A percentile compares a stretch with the other conserved stretches of the same genome.
Evolutionary conservation across 2,888 invertebrate genomes (phyloP).

Genomic region (Calameuta filiformis): DNA sequence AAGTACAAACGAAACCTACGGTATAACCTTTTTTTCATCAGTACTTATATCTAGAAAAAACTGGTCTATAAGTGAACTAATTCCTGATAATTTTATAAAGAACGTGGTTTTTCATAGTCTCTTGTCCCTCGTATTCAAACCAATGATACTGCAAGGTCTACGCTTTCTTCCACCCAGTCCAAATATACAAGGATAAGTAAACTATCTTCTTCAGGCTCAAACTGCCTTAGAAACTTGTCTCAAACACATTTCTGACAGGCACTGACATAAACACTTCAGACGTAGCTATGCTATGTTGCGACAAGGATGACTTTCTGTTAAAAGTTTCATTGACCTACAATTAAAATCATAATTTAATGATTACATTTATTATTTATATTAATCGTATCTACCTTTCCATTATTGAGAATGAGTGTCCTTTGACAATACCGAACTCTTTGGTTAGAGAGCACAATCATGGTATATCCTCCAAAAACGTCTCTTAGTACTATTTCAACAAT

Average conservation of each 20-base stretch:
- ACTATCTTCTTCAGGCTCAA: not conserved
- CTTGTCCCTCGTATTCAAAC: not conserved
- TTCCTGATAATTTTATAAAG: not conserved
- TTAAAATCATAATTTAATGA: not conserved
- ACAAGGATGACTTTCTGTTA: conserved; percentile 23
- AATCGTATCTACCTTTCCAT: conserved; percentile 27
- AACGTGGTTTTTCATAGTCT: not conserved
- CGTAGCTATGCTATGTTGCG: conserved; percentile 22
- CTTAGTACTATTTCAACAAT: conserved; percentile 38
- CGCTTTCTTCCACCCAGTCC: not conserved
- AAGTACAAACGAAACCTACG: not conserved
- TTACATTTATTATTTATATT: not conserved
- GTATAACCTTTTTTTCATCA: not conserved
- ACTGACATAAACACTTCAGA: conserved; percentile 25
- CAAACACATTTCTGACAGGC: conserved; percentile 30
- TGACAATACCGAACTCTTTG: conserved; percentile 33
- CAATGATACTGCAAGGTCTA: not conserved
- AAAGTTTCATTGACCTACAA: conserved; percentile 18
- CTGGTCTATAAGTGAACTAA: not conserved
- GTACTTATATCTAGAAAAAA: not conserved
- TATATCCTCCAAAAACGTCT: conserved; percentile 40
- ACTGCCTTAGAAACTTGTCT: conserved; percentile 30
- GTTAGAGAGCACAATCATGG: conserved; percentile 42
- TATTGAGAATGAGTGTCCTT: conserved; percentile 22
- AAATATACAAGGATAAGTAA: not conserved